These are phyloP conservation scores for Phocoena sinus DNA, from an alignment of 2,113 vertebrate species.

Conservation along the genomic window DNA sequence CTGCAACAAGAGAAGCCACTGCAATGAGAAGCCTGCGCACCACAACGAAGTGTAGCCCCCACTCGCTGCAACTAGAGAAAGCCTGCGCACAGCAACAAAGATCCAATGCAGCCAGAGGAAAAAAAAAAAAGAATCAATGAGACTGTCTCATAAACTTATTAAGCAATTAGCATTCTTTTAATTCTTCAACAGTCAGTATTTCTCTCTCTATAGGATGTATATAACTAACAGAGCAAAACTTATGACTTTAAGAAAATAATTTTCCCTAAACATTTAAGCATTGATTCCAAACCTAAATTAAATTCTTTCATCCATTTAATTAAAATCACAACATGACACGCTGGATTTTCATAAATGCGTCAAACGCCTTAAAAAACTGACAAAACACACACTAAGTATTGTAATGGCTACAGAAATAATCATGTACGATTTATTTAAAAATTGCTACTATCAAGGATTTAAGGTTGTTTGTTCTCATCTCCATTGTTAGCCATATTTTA, in stretches of 20 bases:
- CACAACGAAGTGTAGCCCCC: no score
- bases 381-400: neutral
- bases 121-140: neutral
- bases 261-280: neutral
- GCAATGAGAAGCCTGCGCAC: no score
- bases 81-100: no score
- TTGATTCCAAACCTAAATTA: neutral
- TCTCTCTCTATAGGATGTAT: neutral
- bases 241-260: conserved; percentile 16
- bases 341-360: neutral
- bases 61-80: no score
- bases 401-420: neutral
- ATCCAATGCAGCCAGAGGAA: no score
- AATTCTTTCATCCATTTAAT: neutral
- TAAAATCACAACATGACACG: neutral
- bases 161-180: neutral
- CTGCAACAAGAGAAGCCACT: no score
- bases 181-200: neutral
- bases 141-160: neutral
- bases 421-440: neutral
- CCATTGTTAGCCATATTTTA: neutral
- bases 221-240: conserved; percentile 8
- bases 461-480: neutral
- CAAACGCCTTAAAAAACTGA: neutral
- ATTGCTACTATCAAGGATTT: neutral